These are phyloP conservation scores for Hippoglossus hippoglossus DNA, from an alignment of 2,797 vertebrate genomes.

Conservation along the genomic window DNA sequence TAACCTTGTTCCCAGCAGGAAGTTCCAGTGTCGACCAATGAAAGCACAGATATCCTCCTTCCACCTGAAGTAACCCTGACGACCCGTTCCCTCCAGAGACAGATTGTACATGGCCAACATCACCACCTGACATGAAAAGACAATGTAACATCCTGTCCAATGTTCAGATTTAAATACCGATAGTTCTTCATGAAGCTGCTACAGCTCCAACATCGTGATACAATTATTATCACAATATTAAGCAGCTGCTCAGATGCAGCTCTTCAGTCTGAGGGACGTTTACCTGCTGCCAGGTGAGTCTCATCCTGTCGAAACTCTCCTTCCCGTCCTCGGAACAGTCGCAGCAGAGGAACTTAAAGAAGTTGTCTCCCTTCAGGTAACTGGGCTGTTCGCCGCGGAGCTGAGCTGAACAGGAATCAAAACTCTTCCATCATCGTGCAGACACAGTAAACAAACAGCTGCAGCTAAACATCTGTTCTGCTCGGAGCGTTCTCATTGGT, in stretches of 20 bases:
- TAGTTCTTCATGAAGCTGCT: too few relatives aligned
- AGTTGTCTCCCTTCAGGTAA: slow-evolving; percentile 99
- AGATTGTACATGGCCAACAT: slow-evolving; percentile 99
- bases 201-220: too few relatives aligned
- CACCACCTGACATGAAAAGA: slow-evolving; percentile 86
- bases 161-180: too few relatives aligned
- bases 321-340: slow-evolving; percentile 93
- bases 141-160: too few relatives aligned
- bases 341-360: slow-evolving; percentile 93
- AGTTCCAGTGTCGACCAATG: slow-evolving; percentile 97
- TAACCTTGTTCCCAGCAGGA: slow-evolving; percentile 94
- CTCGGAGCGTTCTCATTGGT: neutral
- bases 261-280: neutral
- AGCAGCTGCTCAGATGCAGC: too few relatives aligned
- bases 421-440: too few relatives aligned
- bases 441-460: too few relatives aligned
- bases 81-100: slow-evolving; percentile 95
- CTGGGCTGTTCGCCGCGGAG: slow-evolving; percentile 91
- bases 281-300: slow-evolving; percentile 98
- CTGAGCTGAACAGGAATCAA: slow-evolving; percentile 83
- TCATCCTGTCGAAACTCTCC: slow-evolving; percentile 94
- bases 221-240: too few relatives aligned
- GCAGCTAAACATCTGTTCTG: neutral
- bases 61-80: slow-evolving; percentile 98
- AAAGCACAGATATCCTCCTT: slow-evolving; percentile 99